These are phyloP conservation scores for Cherax quadricarinatus DNA, from an alignment of 1,140 invertebrate genomes.

Conservation along the genomic window DNA sequence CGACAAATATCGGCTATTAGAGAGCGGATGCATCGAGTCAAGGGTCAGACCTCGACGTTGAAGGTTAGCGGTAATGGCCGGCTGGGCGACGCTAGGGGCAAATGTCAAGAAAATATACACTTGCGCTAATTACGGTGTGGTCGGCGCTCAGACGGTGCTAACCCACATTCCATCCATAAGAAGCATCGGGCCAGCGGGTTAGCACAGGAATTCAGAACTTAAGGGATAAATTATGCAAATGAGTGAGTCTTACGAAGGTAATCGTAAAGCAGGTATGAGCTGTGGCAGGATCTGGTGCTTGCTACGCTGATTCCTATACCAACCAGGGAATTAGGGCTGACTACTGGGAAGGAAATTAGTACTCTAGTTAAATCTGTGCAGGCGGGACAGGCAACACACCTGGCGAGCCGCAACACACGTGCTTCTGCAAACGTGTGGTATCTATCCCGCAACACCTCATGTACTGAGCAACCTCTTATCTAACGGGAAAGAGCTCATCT, in stretches of 20 bases:
- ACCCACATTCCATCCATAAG: slow-evolving; percentile 28
- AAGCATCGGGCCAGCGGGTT: neutral
- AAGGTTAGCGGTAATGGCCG: slow-evolving; percentile 51
- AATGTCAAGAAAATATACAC: slow-evolving; percentile 66
- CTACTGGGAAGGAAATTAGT: neutral
- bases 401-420: too few relatives aligned
- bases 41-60: slow-evolving; percentile 37
- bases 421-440: too few relatives aligned
- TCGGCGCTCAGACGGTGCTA: neutral
- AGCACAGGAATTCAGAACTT: slow-evolving; percentile 21
- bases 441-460: too few relatives aligned
- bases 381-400: neutral
- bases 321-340: slow-evolving; percentile 37
- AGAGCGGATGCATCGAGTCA: slow-evolving; percentile 10
- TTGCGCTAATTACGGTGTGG: slow-evolving; percentile 46
- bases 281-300: slow-evolving; percentile 45
- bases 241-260: slow-evolving; percentile 1
- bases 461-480: too few relatives aligned
- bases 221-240: slow-evolving; percentile 47
- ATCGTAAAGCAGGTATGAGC: slow-evolving; percentile 8
- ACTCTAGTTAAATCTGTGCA: slow-evolving; percentile 52
- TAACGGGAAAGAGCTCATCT: too few relatives aligned
- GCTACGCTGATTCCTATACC: slow-evolving; percentile 25
- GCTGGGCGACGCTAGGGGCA: slow-evolving; percentile 52
- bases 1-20: slow-evolving; percentile 11